phyloP scores from a whole-genome alignment of 2,888 invertebrate species.

The Rotaria socialis region DNA sequence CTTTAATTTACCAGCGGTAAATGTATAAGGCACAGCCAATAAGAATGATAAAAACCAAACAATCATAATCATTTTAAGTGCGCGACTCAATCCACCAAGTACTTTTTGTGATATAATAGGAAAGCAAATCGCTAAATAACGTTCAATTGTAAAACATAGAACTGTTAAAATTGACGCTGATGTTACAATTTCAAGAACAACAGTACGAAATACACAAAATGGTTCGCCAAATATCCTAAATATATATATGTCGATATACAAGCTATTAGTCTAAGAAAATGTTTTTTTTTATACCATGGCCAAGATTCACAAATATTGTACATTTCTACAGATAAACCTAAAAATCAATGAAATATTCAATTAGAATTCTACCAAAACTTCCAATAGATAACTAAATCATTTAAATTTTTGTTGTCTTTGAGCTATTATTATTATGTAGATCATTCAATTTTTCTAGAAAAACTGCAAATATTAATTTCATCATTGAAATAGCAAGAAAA shows the following conservation, averaged over 20 bases:
- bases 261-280: no score
- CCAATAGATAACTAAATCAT: no score
- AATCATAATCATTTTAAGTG: conserved; percentile 71
- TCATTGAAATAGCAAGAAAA: no score
- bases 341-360: conserved; percentile 42
- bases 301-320: conserved; percentile 53
- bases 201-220: conserved; percentile 60
- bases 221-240: conserved; percentile 57
- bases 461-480: no score
- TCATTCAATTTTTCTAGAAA: no score
- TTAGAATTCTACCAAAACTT: no score
- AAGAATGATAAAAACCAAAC: conserved; percentile 74
- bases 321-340: conserved; percentile 61
- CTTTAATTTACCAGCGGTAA: conserved; percentile 50
- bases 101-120: conserved; percentile 76
- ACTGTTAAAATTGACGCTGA: conserved; percentile 86
- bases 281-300: conserved; percentile 52
- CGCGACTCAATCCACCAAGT: conserved; percentile 72
- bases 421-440: no score
- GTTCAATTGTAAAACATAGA: conserved; percentile 82
- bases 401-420: no score
- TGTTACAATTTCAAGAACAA: conserved; percentile 66
- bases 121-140: conserved; percentile 82
- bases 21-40: conserved; percentile 64
- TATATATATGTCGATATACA: conserved; percentile 51